Percentiles rank a stretch among this genome's conserved stretches.
Conservation (phyloP, 2,888 invertebrate species). For the Eupithecia insigniata region DNA sequence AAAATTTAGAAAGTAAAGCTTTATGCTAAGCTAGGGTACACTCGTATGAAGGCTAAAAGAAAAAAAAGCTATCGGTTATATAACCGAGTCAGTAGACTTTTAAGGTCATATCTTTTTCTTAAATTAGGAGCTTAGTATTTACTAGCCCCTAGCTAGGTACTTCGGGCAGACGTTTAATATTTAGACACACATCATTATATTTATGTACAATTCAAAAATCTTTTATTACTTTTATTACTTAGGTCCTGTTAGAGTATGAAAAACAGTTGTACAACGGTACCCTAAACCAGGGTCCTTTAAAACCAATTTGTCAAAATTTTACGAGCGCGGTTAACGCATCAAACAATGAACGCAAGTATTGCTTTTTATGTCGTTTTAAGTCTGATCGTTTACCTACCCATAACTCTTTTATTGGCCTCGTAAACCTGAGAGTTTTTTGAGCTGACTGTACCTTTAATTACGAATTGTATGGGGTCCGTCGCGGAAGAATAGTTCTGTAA, state of each 20-base stretch:
- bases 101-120: background rate
- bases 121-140: background rate
- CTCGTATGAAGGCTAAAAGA: background rate
- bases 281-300: slow-evolving; percentile 59
- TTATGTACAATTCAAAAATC: background rate
- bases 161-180: background rate
- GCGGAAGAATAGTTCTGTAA: slow-evolving; percentile 60
- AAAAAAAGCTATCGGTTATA: background rate
- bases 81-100: background rate
- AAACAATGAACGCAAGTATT: slow-evolving; percentile 75
- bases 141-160: background rate
- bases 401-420: slow-evolving; percentile 59
- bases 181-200: background rate
- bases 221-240: background rate
- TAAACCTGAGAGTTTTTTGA: slow-evolving; percentile 49
- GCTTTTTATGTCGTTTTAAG: slow-evolving; percentile 70
- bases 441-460: slow-evolving; percentile 57
- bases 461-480: slow-evolving; percentile 52
- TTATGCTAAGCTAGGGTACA: background rate
- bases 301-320: slow-evolving; percentile 78
- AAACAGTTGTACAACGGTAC: slow-evolving; percentile 1
- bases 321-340: slow-evolving; percentile 71
- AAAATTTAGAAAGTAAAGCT: background rate
- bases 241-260: background rate
- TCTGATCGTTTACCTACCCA: slow-evolving; percentile 73